These are phyloP conservation scores for Drosophila stalkeri DNA, from an alignment of 2,888 invertebrate species.

Conservation along the genomic window DNA sequence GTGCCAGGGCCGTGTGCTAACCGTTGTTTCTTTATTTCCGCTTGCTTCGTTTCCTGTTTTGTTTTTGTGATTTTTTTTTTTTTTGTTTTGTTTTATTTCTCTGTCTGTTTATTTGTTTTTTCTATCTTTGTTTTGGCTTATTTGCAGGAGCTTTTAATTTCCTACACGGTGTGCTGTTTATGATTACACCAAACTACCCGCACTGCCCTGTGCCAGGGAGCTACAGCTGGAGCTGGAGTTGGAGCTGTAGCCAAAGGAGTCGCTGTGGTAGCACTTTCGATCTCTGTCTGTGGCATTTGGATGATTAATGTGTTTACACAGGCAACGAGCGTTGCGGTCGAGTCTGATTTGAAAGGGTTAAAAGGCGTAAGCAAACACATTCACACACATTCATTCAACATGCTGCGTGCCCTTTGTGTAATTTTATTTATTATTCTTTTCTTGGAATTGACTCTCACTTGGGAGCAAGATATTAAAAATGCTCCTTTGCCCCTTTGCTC, in stretches of 20 bases:
- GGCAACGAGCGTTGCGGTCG: conserved; percentile 77
- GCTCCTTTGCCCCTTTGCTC: conserved; percentile 35
- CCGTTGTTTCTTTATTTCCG: conserved; percentile 63
- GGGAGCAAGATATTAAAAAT: conserved; percentile 63
- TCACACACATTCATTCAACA: conserved; percentile 5
- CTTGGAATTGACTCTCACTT: conserved; percentile 68
- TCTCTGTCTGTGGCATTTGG: conserved; percentile 81
- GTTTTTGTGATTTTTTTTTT: conserved; percentile 1
- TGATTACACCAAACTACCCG: conserved; percentile 64
- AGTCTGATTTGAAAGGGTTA: conserved; percentile 80
- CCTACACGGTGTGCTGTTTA: conserved; percentile 71
- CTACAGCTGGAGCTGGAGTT: not conserved
- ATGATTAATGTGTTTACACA: conserved; percentile 81
- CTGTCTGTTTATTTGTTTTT: conserved; percentile 17
- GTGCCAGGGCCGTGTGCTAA: conserved; percentile 50
- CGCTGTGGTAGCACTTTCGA: conserved; percentile 72
- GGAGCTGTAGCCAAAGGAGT: conserved; percentile 14
- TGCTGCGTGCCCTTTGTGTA: conserved; percentile 42
- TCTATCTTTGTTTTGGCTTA: conserved; percentile 39
- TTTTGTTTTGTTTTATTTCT: not conserved
- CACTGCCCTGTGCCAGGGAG: conserved; percentile 9
- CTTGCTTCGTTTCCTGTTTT: conserved; percentile 34
- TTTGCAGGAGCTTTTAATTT: conserved; percentile 71
- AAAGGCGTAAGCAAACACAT: conserved; percentile 74
- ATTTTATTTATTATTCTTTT: conserved; percentile 76